Evolutionary conservation across 2,113 vertebrate genomes (phyloP).

Genomic region (Phoxinus phoxinus): DNA sequence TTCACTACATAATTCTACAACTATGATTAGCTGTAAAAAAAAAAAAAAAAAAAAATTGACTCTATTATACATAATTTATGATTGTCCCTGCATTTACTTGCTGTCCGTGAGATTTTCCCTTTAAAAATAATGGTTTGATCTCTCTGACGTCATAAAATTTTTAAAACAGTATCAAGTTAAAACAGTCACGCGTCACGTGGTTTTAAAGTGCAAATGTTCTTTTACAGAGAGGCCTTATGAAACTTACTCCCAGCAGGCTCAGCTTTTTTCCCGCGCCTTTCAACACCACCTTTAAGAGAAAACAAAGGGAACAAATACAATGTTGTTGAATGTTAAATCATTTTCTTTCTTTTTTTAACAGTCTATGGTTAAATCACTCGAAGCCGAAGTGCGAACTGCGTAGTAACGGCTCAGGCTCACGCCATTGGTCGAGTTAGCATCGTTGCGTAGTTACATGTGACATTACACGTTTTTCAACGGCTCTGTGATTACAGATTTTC

Average conservation of each 20-base stretch:
- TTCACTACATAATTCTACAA: no score
- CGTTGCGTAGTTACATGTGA: no score
- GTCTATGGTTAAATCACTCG: background rate
- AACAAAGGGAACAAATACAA: background rate
- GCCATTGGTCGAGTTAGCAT: background rate
- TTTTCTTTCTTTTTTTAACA: no score
- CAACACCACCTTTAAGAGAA: slow-evolving; percentile 75
- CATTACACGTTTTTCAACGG: no score
- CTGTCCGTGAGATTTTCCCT: background rate
- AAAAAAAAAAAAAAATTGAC: no score
- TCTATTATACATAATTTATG: background rate
- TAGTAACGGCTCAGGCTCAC: no score
- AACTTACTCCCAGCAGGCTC: slow-evolving; percentile 80
- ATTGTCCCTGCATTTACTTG: background rate
- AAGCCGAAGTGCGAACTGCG: no score
- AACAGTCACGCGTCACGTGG: background rate
- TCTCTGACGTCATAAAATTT: background rate
- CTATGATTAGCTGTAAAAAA: no score
- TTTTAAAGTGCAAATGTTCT: no score
- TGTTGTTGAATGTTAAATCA: background rate
- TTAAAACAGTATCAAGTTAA: slow-evolving; percentile 41
- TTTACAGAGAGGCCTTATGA: background rate
- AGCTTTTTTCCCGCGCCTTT: slow-evolving; percentile 83
- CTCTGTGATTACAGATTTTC: background rate
- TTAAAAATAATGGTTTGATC: background rate